Evolutionary conservation across 2,888 invertebrate species (phyloP), one percentile per base, ranked within the genome.

Genomic region (Isotomurus palustris): DNA sequence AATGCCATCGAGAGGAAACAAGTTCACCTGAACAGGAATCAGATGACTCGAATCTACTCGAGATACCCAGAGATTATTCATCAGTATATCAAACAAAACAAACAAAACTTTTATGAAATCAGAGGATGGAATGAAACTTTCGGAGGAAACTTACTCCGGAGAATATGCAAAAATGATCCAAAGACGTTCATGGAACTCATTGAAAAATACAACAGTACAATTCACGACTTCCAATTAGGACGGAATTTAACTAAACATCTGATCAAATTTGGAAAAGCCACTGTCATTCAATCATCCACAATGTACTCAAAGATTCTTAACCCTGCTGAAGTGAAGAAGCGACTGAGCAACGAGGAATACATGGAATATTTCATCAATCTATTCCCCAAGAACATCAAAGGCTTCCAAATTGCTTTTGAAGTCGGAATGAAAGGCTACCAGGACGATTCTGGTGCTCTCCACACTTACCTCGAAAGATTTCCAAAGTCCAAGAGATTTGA

Each of bases 401-500:
- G 50, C 8, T 64, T 64, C 47, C 60, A 59, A 36, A 55, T 51
- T 2, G 59, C 47, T 14, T 64, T 59, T 45, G 64, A 64, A 50
- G 58, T 64, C 8, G 60, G 60, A 24, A 49, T 56, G 24, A 45
- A 60, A 17, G 60, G 60, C 35, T 52, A 56, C 45, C 27, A 56
- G 17, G 62, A 54, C 6, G 41, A 53, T 41, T 57, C 58, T 40
- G 55, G 56, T 25, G 53, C 58, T 10, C 40, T 64, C 12, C 55
- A 49, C 38, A 45, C 40, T 3, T 62, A 58, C 60, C 53, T 67
- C 4, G 52, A 62, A 25, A 58, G 60, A 49, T 58, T 62, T 19
- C 53, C 60, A 10, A 55, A 50, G 45, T 43, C 40, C 14, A 53
- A 48, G 38, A 49, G 57, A 58, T 52, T 67, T 27, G 54, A 51